Evolutionary conservation across 1,140 invertebrate genomes (phyloP), one percentile per base, ranked within the genome.

Genomic region (Drosophila pectinifera): DNA sequence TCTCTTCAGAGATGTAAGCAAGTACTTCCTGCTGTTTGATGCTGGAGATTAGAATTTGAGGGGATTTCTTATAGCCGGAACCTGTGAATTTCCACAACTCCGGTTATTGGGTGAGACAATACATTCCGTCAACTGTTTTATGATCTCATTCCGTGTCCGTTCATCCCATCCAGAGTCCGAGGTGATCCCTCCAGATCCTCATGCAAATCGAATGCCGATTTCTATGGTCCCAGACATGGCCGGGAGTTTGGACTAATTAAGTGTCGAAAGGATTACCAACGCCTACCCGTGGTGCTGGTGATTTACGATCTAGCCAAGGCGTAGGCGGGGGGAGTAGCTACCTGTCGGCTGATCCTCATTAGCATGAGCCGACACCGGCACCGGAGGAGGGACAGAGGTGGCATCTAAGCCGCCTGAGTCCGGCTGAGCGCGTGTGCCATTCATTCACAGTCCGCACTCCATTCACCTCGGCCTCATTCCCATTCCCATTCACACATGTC

Each of bases 251-350:
- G 22, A 61, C 78, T 85, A 85, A 85, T 85, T 85, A 88, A 70
- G 82, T 85, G 82, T 78, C 74, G 82, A 81, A 81, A 64, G 78
- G 82, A 75, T 85, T 85, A 82, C 39, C 68, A 42, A 82, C 83
- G 82, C 82, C 82, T 73, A 64, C 58, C 31, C 43, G 10, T 38
- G 38, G 26, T 24, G 49, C 49, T 22, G 49, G 45, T 86, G 80
- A 84, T 84, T 85, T 85, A 84, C 49, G 82, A 46, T 45, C 24
- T 11, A 8, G 2, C 7, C 0, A 8, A 14, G 34, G 11, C n/a
- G 4, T 11, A n/a, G 31, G 22, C 22, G 22, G 22, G 22, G 4
- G 53, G 26, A 16, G 34, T 11, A 54, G 48, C 58, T 76, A 77
- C 73, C 73, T 81, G 72, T 48, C 8, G 24, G 18, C 31, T 28